These are phyloP conservation scores for Halocaridina rubra DNA, from an alignment of 2,888 invertebrate genomes.

Conservation along the genomic window DNA sequence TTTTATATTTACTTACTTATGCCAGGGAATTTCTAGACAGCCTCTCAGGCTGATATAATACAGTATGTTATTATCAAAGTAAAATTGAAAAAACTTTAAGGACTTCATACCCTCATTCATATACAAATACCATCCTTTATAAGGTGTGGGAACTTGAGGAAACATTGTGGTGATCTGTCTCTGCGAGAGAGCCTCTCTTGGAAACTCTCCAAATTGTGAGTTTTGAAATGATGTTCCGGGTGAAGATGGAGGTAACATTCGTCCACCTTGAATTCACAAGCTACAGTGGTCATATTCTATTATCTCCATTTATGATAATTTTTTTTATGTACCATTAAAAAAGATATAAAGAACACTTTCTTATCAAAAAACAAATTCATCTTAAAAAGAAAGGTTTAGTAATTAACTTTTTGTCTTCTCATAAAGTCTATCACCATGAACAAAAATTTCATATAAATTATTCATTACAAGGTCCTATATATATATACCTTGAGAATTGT, in stretches of 20 bases:
- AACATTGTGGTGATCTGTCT: constrained; percentile 46
- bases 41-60: background rate
- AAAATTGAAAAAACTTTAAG: background rate
- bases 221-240: background rate
- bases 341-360: background rate
- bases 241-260: background rate
- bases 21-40: background rate
- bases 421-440: no score
- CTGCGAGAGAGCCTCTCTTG: constrained; percentile 2
- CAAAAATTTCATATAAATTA: no score
- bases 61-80: background rate
- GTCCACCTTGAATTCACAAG: background rate
- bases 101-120: constrained; percentile 49
- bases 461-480: no score
- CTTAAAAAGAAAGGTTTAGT: no score
- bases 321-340: no score
- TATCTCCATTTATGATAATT: no score
- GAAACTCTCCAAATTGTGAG: background rate
- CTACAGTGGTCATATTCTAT: no score
- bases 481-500: background rate
- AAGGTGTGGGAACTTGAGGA: constrained; percentile 51
- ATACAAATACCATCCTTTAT: constrained; percentile 57
- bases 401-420: no score
- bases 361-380: background rate
- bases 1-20: background rate